phyloP scores from a whole-genome alignment of 1,140 invertebrate genomes.

The Drosophila oshimai region DNA sequence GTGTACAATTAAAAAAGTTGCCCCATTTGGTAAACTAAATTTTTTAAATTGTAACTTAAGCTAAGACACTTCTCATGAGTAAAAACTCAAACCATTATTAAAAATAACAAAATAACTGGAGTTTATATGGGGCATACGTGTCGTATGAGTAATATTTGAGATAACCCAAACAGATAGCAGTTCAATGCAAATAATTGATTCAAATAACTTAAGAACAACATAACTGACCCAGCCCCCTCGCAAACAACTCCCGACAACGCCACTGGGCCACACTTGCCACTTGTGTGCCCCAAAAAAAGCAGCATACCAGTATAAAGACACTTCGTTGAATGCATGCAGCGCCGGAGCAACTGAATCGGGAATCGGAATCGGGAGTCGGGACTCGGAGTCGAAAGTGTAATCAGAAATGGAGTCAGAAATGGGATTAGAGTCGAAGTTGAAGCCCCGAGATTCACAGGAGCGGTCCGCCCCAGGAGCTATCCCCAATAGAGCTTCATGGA shows the following conservation, averaged over 20 bases:
- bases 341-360: not conserved
- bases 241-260: not conserved
- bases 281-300: constrained; percentile 1
- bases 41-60: too few relatives aligned
- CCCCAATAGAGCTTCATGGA: too few relatives aligned
- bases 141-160: constrained; percentile 1
- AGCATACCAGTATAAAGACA: constrained; percentile 14
- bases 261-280: constrained; percentile 16
- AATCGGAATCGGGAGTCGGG: constrained; percentile 17
- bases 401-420: constrained; percentile 1
- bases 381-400: not conserved
- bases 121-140: not conserved
- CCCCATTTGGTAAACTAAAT: too few relatives aligned
- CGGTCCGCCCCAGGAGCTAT: not conserved
- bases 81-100: not conserved
- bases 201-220: too few relatives aligned
- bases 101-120: not conserved
- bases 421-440: not conserved
- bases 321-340: constrained; percentile 24
- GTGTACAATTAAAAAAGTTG: too few relatives aligned
- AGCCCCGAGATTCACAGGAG: constrained; percentile 3
- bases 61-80: too few relatives aligned
- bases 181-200: too few relatives aligned
- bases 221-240: not conserved
- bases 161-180: too few relatives aligned